Evolutionary conservation across 1,140 invertebrate genomes (phyloP).

Genomic region (Leptonema lineaticorne): DNA sequence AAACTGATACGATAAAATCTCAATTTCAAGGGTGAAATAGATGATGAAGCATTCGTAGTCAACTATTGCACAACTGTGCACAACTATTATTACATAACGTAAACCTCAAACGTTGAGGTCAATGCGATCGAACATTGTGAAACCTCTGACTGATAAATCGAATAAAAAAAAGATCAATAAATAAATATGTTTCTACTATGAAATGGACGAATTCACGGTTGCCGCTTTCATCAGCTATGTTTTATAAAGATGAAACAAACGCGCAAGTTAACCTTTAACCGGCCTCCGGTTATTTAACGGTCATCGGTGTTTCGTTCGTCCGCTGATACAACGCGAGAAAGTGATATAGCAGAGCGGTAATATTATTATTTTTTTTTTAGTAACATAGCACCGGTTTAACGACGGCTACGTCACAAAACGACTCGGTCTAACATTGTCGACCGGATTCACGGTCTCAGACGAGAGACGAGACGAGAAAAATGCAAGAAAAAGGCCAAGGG

Average conservation of each 20-base stretch:
- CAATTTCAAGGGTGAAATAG: too few relatives aligned
- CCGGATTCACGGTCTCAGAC: constrained; percentile 11
- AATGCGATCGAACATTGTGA: background rate
- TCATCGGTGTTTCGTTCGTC: background rate
- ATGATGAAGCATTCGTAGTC: too few relatives aligned
- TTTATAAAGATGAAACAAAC: background rate
- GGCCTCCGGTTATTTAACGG: constrained; percentile 2
- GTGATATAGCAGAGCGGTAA: background rate
- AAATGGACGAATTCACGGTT: background rate
- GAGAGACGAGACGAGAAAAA: background rate
- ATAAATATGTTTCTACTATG: background rate
- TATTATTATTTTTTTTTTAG: background rate
- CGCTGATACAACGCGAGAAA: background rate
- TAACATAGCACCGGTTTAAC: background rate
- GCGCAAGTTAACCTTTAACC: background rate
- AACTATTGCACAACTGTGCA: too few relatives aligned
- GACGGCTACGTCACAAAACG: background rate
- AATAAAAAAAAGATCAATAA: background rate
- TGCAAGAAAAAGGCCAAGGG: constrained; percentile 6
- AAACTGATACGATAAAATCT: too few relatives aligned
- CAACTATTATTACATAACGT: background rate
- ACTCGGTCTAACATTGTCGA: background rate
- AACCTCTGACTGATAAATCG: too few relatives aligned
- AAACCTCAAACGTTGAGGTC: background rate
- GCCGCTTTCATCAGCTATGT: background rate